These are phyloP conservation scores for Drosophila lacicola DNA, from an alignment of 2,888 invertebrate species.

Conservation along the genomic window DNA sequence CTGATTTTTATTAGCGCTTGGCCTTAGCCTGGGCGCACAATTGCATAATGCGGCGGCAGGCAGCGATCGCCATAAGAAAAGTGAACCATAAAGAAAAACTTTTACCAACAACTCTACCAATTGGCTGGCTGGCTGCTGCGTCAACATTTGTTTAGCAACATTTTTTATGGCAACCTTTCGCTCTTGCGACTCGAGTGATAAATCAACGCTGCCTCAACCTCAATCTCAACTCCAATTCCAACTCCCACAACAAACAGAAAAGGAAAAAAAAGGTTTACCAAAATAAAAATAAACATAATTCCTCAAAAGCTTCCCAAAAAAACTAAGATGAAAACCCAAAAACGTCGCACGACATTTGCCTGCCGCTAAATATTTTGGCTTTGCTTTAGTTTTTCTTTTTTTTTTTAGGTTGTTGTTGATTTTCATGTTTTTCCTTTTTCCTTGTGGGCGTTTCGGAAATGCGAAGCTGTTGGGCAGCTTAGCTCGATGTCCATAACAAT, in stretches of 20 bases:
- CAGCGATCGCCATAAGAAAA: not conserved
- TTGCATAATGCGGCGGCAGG: conserved; percentile 60
- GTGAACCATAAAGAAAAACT: conserved; percentile 53
- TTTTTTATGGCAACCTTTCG: conserved; percentile 75
- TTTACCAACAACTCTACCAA: conserved; percentile 50
- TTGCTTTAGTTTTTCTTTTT: conserved; percentile 27
- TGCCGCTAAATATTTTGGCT: conserved; percentile 38
- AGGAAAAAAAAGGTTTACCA: conserved; percentile 1
- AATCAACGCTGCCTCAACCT: conserved; percentile 58
- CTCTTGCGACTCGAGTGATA: conserved; percentile 64
- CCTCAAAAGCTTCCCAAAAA: conserved; percentile 27
- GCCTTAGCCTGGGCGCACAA: conserved; percentile 19
- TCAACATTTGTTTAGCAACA: conserved; percentile 72
- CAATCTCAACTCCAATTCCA: conserved; percentile 45
- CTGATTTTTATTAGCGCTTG: conserved; percentile 77
- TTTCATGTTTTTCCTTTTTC: conserved; percentile 7
- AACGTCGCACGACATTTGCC: conserved; percentile 68
- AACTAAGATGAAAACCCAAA: conserved; percentile 3
- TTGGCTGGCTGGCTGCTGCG: conserved; percentile 22
- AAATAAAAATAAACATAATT: conserved; percentile 51
- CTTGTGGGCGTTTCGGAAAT: conserved; percentile 41
- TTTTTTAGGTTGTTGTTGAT: not conserved
- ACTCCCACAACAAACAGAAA: conserved; percentile 43
- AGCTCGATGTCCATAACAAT: conserved; percentile 66
- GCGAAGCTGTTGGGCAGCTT: conserved; percentile 44